A percentile compares a stretch with the other conserved stretches of the same genome.
Evolutionary conservation across 2,113 vertebrate genomes (phyloP).

Genomic region (Zapornia atra): DNA sequence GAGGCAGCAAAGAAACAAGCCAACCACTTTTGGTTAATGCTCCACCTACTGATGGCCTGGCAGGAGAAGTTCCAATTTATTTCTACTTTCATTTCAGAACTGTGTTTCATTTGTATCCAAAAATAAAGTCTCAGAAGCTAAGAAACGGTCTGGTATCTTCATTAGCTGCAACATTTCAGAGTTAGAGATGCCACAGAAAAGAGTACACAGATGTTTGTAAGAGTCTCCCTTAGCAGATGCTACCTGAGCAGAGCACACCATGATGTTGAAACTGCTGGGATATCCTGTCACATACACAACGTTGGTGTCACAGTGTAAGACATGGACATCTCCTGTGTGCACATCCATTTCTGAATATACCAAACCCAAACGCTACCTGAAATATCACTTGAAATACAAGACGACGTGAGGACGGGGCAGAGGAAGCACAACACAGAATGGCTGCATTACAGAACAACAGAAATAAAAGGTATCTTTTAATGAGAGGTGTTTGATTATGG

Average conservation of each 20-base stretch:
- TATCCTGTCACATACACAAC: background rate
- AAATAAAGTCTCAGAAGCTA: background rate
- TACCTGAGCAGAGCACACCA: fast-evolving
- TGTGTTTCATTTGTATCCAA: background rate
- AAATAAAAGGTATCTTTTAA: background rate
- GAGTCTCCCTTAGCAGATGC: background rate
- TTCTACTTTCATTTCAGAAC: background rate
- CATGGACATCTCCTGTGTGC: background rate
- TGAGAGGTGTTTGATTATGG: background rate
- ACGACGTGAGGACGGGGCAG: background rate
- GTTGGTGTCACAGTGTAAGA: background rate
- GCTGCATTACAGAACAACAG: background rate
- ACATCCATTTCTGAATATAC: background rate
- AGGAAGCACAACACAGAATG: background rate
- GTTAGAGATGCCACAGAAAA: background rate
- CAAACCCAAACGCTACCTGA: background rate
- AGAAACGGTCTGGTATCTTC: background rate
- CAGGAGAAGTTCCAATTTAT: background rate
- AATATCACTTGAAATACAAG: background rate
- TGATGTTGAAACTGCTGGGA: background rate
- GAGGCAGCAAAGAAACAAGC: background rate
- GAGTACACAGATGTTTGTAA: background rate
- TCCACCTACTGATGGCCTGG: background rate
- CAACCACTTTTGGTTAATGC: background rate
- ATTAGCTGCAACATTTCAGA: background rate